Evolutionary conservation across 2,797 vertebrate genomes (phyloP), one percentile per base, ranked within the genome.

Genomic region (Hoplostethus atlanticus): DNA sequence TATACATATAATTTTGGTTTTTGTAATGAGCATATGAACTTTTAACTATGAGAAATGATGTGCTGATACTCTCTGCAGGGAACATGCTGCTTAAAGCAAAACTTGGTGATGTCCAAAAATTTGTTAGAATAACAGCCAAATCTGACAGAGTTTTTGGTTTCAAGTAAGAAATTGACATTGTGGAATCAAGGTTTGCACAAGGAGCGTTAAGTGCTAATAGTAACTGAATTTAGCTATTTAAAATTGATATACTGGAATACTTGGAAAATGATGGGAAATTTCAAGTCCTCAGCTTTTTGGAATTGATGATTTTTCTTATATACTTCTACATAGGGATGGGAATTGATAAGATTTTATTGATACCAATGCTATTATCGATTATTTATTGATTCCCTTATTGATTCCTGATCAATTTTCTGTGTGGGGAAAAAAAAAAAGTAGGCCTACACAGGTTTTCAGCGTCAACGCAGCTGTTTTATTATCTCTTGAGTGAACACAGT

Each of bases 71-170:
- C 17, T 44, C 40, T 44, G 40, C 40, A 64, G 62, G 48, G 34
- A 55, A 34, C 17, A 72, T 72, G 70, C 51, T 72, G 70, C n/a
- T 64, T 56, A 64, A 64, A 54, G 70, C 21, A 6, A 72, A 51
- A 51, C 59, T 72, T 47, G 70, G 60, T 2, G 60, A 72, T 51
- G 12, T 56, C 69, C 52, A 71, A 64, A 64, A 72, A 57, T 72
- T 31, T 55, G 59, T 61, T 2, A 42, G 28, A 44, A 38, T 70
- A 53, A 54, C 68, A n/a, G 57, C 57, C 50, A 48, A 50, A 44
- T 54, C 57, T 70, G 56, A 70, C 13, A 6, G 48, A 61, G 36
- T 71, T 62, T 71, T 62, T 71, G 58, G 15, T 34, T 62, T 58
- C 68, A 53, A 58, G 68, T 71, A 71, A 71, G 68, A 70, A 70